These are phyloP conservation scores for Neodiprion virginianus DNA, from an alignment of 1,140 invertebrate species.

Conservation along the genomic window DNA sequence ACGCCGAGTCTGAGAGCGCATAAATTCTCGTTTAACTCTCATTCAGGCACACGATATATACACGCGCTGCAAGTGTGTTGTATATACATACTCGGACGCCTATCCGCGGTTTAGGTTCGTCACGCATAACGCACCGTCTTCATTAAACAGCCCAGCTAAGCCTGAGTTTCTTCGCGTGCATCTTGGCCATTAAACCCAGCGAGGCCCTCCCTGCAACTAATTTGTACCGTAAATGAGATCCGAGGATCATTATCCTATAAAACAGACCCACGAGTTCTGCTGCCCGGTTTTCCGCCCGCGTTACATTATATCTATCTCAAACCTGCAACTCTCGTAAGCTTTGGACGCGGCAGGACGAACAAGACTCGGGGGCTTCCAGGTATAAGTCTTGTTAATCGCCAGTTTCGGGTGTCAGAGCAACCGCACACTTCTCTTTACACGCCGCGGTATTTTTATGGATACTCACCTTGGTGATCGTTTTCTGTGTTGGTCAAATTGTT, in stretches of 20 bases:
- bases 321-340: neutral
- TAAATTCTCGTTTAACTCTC: constrained; percentile 62
- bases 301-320: neutral
- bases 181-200: constrained; percentile 47
- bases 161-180: constrained; percentile 55
- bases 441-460: too few relatives aligned
- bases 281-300: neutral
- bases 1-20: constrained; percentile 32
- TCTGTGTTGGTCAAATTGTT: too few relatives aligned
- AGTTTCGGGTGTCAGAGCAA: neutral
- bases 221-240: constrained; percentile 61
- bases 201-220: constrained; percentile 52
- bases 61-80: constrained; percentile 5
- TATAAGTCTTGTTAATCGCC: neutral
- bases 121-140: constrained; percentile 58
- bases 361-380: neutral
- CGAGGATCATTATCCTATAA: constrained; percentile 42
- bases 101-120: constrained; percentile 42
- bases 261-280: constrained; percentile 3
- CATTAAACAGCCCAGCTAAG: constrained; percentile 45
- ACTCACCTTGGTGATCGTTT: too few relatives aligned
- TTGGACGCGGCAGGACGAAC: neutral
- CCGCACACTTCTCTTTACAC: too few relatives aligned
- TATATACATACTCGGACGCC: constrained; percentile 15
- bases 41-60: constrained; percentile 22